phyloP scores from a whole-genome alignment of 2,888 invertebrate genomes.

The Scelioninae gen. 2 region DNA sequence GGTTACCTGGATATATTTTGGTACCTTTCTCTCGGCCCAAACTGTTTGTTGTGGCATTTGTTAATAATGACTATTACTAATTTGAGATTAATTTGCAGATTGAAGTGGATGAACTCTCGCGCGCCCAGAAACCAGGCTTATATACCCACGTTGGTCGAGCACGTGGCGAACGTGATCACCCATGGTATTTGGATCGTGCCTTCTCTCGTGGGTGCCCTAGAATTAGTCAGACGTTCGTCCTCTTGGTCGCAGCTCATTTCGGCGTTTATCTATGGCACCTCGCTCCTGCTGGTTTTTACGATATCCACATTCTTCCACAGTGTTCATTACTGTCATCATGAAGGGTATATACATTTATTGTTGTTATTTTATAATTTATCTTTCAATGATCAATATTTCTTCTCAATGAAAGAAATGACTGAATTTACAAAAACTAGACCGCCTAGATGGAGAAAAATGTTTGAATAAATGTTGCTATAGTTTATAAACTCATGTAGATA shows the following conservation, averaged over 20 bases:
- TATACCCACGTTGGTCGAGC: conserved; percentile 91
- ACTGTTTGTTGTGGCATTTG: too few species aligned
- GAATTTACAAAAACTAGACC: too few species aligned
- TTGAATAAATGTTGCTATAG: too few species aligned
- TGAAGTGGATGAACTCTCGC: conserved; percentile 88
- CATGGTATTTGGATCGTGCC: conserved; percentile 94
- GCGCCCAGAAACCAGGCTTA: conserved; percentile 87
- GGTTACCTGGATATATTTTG: too few species aligned
- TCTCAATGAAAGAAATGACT: too few species aligned
- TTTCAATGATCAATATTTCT: too few species aligned
- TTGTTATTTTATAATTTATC: too few species aligned
- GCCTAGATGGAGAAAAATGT: too few species aligned
- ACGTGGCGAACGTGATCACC: conserved; percentile 93
- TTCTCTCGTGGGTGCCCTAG: conserved; percentile 85
- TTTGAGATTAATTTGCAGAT: conserved; percentile 64
- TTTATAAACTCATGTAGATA: too few species aligned
- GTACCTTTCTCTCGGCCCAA: too few species aligned
- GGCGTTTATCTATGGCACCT: conserved; percentile 90
- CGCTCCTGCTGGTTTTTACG: conserved; percentile 89
- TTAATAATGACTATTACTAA: too few species aligned
- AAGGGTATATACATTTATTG: conserved; percentile 77
- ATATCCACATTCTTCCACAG: conserved; percentile 94
- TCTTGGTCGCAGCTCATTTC: conserved; percentile 86
- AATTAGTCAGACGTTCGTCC: conserved; percentile 84
- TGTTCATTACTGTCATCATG: conserved; percentile 84